These are phyloP conservation scores for Saccopteryx bilineata DNA, from an alignment of 2,113 vertebrate genomes.

Conservation along the genomic window DNA sequence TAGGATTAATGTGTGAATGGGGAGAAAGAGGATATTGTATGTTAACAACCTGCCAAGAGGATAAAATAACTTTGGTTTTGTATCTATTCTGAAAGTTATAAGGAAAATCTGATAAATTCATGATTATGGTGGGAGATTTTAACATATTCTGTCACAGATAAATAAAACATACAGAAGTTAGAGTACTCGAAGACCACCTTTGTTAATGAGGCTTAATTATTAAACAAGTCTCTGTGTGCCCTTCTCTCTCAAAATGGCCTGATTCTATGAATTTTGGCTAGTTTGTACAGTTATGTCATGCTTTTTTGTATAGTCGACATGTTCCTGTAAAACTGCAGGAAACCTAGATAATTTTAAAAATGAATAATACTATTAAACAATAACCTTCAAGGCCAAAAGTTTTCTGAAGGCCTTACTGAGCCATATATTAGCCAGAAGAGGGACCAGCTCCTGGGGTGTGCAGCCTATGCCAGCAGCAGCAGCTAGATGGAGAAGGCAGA, in stretches of 20 bases:
- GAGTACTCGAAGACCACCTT: conserved; percentile 14
- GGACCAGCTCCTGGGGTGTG: not conserved
- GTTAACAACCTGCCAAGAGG: conserved; percentile 3
- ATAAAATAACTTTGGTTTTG: not conserved
- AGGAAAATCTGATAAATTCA: not conserved
- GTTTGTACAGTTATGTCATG: not conserved
- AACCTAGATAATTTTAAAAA: not conserved
- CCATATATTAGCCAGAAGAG: not conserved
- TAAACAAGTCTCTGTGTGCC: not conserved
- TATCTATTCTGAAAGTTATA: not conserved
- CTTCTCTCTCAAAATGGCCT: not conserved
- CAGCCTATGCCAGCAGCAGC: not conserved
- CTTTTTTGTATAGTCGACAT: not conserved
- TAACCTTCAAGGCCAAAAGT: not conserved
- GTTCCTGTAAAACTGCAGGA: not conserved
- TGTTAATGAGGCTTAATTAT: conserved; percentile 14
- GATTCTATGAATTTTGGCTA: not conserved
- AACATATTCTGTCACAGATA: not conserved
- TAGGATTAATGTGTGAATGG: conserved; percentile 19
- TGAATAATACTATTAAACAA: not conserved
- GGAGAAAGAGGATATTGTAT: conserved; percentile 8
- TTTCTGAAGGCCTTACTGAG: not conserved
- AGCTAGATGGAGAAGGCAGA: not conserved
- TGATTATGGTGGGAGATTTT: not conserved
- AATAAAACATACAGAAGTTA: not conserved